phyloP scores from a whole-genome alignment of 2,888 invertebrate genomes.

The Andrena trimmerana region DNA sequence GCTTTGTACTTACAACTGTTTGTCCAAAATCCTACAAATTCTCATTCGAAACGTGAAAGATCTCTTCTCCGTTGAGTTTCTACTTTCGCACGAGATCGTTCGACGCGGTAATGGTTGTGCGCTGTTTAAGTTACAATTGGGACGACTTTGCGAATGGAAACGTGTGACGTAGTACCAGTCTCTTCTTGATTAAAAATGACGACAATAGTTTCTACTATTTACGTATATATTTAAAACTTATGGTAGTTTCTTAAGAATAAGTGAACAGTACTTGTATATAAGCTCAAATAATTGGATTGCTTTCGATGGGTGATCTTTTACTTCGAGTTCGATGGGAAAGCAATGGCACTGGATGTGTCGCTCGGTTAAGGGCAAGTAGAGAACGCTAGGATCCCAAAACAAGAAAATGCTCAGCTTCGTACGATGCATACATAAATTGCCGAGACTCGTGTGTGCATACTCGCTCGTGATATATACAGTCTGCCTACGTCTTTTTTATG shows the following conservation, averaged over 20 bases:
- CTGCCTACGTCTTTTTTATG: constrained; percentile 52
- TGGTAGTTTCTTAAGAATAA: constrained; percentile 13
- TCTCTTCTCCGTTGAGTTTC: background rate
- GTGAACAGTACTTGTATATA: constrained; percentile 34
- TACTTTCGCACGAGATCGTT: background rate
- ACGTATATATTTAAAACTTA: constrained; percentile 1
- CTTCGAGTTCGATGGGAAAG: background rate
- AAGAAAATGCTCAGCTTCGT: constrained; percentile 50
- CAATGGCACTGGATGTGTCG: background rate
- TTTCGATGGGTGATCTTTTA: background rate
- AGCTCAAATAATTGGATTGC: constrained; percentile 16
- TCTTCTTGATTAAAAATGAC: background rate
- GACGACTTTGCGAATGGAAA: too few species aligned
- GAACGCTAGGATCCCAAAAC: constrained; percentile 25
- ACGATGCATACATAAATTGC: constrained; percentile 26
- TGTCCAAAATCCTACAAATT: constrained; percentile 2
- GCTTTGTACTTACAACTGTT: constrained; percentile 20
- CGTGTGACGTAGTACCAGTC: background rate
- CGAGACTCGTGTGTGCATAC: constrained; percentile 33
- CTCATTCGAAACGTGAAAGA: background rate
- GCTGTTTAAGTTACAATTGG: background rate
- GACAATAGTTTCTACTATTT: background rate
- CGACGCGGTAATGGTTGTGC: background rate
- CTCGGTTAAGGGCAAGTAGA: constrained; percentile 26
- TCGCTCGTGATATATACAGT: constrained; percentile 40